Conservation (phyloP, 2,113 vertebrate genomes). For the Arizona elegans region DNA sequence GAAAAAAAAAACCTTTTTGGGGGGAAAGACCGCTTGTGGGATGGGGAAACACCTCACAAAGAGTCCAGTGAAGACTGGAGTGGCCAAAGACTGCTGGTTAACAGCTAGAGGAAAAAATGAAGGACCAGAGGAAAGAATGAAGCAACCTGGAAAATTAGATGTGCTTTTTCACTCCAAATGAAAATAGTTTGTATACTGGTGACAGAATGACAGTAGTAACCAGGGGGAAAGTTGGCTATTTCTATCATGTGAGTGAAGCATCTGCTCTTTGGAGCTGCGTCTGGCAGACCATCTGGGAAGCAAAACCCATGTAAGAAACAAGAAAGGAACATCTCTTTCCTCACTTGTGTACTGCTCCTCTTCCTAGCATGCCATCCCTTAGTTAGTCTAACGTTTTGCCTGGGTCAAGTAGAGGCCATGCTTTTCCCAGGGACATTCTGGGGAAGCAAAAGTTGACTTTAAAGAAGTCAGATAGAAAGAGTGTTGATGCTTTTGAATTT, state of each 20-base stretch:
- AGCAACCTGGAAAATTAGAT: background rate
- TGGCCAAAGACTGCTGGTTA: background rate
- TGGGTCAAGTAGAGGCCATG: background rate
- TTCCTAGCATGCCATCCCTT: background rate
- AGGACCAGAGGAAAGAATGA: background rate
- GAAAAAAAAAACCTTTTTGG: background rate
- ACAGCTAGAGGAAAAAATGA: background rate
- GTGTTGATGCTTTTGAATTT: background rate
- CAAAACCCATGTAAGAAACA: background rate
- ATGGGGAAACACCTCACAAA: background rate
- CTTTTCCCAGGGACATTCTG: background rate
- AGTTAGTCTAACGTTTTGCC: background rate
- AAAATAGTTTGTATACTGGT: background rate
- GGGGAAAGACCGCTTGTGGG: background rate
- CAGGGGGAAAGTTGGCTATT: background rate
- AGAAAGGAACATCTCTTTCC: conserved; percentile 27
- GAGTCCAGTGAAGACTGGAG: background rate
- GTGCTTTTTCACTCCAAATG: background rate
- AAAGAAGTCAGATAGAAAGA: background rate
- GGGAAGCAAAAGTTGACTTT: background rate
- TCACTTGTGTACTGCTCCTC: background rate
- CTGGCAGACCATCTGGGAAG: conserved; percentile 51
- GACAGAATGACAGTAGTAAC: background rate
- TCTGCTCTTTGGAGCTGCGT: background rate
- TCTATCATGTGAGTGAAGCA: background rate